These are phyloP conservation scores for Perognathus longimembris DNA, from an alignment of 2,113 vertebrate species.

Conservation along the genomic window DNA sequence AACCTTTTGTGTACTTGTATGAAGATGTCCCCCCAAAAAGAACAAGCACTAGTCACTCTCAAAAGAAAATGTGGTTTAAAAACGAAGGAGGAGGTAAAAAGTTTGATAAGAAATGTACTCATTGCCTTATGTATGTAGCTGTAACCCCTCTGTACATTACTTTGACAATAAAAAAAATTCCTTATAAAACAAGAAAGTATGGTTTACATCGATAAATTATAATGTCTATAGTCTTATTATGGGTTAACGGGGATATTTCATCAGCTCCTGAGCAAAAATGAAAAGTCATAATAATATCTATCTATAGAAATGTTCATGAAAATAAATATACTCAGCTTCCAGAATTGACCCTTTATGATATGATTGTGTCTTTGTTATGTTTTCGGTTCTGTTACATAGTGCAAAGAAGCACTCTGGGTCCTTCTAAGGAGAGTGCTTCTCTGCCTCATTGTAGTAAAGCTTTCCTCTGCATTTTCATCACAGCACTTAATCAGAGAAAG, in stretches of 20 bases:
- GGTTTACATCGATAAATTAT: not conserved
- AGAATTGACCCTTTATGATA: not conserved
- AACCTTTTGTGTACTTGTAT: not conserved
- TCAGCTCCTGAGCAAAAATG: not conserved
- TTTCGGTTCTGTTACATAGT: not conserved
- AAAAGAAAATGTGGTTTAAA: not conserved
- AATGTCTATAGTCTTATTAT: not conserved
- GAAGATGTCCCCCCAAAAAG: not conserved
- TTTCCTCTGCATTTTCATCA: slow-evolving; percentile 1
- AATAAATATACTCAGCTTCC: not conserved
- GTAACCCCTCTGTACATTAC: no score
- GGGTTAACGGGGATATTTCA: not conserved
- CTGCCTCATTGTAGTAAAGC: not conserved
- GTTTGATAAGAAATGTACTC: no score
- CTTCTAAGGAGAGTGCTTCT: not conserved
- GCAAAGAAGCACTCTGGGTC: not conserved
- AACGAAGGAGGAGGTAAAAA: no score
- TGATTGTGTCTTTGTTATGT: not conserved
- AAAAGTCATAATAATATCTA: not conserved
- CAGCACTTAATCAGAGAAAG: not conserved
- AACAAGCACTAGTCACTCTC: not conserved
- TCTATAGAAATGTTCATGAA: not conserved
- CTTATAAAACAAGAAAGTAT: not conserved
- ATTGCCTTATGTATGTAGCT: no score
- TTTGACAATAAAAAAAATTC: no score